phyloP scores from a whole-genome alignment of 92 coral and sea anemone genomes.

The Plumapathes pennacea region DNA sequence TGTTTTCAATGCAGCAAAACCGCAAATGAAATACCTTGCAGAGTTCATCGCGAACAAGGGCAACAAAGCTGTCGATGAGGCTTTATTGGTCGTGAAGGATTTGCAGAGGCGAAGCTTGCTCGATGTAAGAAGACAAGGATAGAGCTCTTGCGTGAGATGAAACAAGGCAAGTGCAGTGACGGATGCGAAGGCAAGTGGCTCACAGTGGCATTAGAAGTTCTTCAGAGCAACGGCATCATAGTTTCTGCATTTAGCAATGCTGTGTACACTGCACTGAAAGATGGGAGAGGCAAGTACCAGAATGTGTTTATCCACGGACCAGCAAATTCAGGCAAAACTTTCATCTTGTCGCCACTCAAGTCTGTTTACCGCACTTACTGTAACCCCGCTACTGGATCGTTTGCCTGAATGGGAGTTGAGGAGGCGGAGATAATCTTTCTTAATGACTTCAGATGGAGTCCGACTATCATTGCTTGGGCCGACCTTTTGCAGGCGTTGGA shows the following conservation, averaged over 20 bases:
- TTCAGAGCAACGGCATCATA: conserved; percentile 10
- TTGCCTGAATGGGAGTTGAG: conserved; percentile 61
- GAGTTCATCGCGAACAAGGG: no score
- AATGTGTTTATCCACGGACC: conserved; percentile 24
- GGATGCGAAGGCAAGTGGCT: conserved; percentile 39
- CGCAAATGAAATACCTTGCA: no score
- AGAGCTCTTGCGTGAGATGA: conserved; percentile 7
- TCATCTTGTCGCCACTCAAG: conserved; percentile 33
- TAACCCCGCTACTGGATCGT: conserved; percentile 42
- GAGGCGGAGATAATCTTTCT: conserved; percentile 46
- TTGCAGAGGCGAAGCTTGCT: background rate
- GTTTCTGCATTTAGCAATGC: conserved; percentile 4
- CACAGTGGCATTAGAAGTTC: conserved; percentile 17
- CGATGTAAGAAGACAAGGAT: conserved; percentile 22
- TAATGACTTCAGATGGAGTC: conserved; percentile 58
- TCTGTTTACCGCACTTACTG: conserved; percentile 18
- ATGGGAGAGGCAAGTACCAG: conserved; percentile 32
- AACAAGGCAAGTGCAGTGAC: background rate
- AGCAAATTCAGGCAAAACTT: conserved; percentile 33
- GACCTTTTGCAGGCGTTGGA: conserved; percentile 49
- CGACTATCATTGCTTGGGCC: conserved; percentile 52
- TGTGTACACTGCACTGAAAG: conserved; percentile 6
- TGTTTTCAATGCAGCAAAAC: no score
- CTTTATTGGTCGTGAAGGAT: no score
- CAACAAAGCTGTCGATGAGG: no score